Percentiles rank a stretch among this genome's conserved stretches.
Conservation (phyloP, 2,797 vertebrate species). For the Carapus acus region DNA sequence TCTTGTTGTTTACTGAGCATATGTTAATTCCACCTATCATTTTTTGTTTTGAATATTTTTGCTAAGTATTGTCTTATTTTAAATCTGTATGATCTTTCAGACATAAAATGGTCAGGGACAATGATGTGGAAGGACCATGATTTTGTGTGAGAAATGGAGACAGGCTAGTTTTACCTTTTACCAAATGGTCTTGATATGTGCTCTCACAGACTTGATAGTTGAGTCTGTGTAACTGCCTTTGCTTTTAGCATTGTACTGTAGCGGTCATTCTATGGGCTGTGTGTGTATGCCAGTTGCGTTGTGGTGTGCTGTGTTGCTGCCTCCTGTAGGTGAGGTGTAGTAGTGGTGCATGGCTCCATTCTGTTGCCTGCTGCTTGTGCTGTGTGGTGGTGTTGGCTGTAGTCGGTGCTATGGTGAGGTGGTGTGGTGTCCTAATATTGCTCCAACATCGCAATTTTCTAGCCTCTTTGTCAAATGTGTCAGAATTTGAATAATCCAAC, state of each 20-base stretch:
- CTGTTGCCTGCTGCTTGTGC: constrained; percentile 55
- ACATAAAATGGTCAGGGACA: constrained; percentile 13
- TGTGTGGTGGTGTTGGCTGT: constrained; percentile 48
- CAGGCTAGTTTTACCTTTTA: constrained; percentile 12
- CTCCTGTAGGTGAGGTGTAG: constrained; percentile 31
- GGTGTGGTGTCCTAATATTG: constrained; percentile 15
- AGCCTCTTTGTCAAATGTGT: constrained; percentile 4
- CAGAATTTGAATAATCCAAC: neutral
- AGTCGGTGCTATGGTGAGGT: constrained; percentile 32
- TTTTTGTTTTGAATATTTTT: constrained; percentile 32
- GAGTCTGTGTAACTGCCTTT: constrained; percentile 30
- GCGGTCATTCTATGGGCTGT: constrained; percentile 19
- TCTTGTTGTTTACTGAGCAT: constrained; percentile 39
- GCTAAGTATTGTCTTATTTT: constrained; percentile 15
- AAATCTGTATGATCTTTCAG: constrained; percentile 24
- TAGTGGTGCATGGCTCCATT: constrained; percentile 60
- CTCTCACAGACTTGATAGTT: too few relatives aligned
- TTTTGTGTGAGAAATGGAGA: constrained; percentile 18
- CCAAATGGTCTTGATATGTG: constrained; percentile 13
- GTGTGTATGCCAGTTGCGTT: constrained; percentile 21
- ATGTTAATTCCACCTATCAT: constrained; percentile 33
- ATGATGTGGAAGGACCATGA: constrained; percentile 6
- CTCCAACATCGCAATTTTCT: constrained; percentile 12
- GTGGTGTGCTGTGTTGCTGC: constrained; percentile 22
- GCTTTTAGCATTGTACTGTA: constrained; percentile 26